Conservation (phyloP, 2,113 vertebrate genomes). For the Pterocles orientalis region DNA sequence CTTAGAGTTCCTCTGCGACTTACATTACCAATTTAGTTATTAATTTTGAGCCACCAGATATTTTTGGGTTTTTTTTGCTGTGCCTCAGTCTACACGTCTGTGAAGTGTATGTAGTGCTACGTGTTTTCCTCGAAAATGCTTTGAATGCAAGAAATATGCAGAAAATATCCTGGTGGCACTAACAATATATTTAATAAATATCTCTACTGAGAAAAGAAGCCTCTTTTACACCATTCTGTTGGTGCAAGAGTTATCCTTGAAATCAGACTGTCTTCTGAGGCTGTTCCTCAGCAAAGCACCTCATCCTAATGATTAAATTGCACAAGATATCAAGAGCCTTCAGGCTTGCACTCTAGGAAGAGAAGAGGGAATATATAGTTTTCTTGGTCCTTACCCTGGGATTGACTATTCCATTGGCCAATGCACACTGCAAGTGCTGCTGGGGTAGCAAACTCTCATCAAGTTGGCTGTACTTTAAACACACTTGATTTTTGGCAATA, state of each 20-base stretch:
- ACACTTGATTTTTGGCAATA: background rate
- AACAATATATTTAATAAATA: background rate
- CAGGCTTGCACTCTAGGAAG: background rate
- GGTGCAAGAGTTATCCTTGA: constrained; percentile 16
- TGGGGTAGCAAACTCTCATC: background rate
- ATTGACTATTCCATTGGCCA: background rate
- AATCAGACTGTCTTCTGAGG: background rate
- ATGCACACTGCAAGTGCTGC: background rate
- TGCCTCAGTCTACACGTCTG: background rate
- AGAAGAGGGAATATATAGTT: background rate
- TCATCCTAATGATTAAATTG: background rate
- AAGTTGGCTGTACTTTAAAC: background rate
- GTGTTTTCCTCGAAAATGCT: background rate
- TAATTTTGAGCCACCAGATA: background rate
- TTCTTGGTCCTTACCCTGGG: background rate
- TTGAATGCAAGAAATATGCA: background rate
- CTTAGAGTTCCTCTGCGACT: background rate
- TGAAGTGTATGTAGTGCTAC: background rate
- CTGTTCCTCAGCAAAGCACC: background rate
- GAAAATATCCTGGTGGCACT: background rate
- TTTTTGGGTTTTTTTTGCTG: background rate
- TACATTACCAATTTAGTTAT: background rate
- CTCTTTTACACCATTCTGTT: background rate
- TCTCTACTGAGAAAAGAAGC: background rate
- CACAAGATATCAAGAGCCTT: background rate